These are phyloP conservation scores for Dallia pectoralis DNA, from an alignment of 2,797 vertebrate genomes.

Conservation along the genomic window DNA sequence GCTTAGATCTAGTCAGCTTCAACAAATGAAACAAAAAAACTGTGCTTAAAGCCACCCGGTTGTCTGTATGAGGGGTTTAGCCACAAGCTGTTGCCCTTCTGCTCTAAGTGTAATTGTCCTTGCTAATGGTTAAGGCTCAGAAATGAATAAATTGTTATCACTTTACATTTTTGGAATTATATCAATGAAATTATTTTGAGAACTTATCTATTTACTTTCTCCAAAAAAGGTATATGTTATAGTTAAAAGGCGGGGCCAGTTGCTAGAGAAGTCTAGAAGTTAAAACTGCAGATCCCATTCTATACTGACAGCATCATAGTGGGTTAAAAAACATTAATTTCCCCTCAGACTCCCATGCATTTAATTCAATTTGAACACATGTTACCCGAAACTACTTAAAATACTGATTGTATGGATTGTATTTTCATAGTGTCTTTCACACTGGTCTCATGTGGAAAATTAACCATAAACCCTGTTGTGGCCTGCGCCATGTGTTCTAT, in stretches of 20 bases:
- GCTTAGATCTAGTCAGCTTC: slow-evolving; percentile 89
- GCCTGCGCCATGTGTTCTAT: too few species aligned
- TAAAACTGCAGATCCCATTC: not conserved
- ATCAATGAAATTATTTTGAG: not conserved
- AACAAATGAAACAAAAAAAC: slow-evolving; percentile 81
- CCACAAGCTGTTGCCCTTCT: slow-evolving; percentile 86
- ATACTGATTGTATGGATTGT: too few species aligned
- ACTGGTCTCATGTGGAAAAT: too few species aligned
- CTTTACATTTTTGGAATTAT: not conserved
- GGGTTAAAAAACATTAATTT: not conserved
- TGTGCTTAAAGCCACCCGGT: slow-evolving; percentile 86
- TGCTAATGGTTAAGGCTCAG: slow-evolving; percentile 31
- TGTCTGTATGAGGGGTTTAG: slow-evolving; percentile 78
- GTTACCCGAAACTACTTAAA: too few species aligned
- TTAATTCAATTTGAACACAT: too few species aligned
- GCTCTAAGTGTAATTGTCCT: slow-evolving; percentile 45
- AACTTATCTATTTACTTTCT: not conserved
- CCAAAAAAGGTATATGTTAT: not conserved
- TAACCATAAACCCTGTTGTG: too few species aligned
- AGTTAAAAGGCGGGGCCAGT: not conserved
- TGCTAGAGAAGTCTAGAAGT: not conserved
- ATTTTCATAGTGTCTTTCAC: too few species aligned
- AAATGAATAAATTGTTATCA: not conserved
- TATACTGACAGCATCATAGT: not conserved
- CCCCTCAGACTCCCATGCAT: not conserved